Conservation (phyloP, 2,113 vertebrate species). For the Phalacrocorax pelagicus region DNA sequence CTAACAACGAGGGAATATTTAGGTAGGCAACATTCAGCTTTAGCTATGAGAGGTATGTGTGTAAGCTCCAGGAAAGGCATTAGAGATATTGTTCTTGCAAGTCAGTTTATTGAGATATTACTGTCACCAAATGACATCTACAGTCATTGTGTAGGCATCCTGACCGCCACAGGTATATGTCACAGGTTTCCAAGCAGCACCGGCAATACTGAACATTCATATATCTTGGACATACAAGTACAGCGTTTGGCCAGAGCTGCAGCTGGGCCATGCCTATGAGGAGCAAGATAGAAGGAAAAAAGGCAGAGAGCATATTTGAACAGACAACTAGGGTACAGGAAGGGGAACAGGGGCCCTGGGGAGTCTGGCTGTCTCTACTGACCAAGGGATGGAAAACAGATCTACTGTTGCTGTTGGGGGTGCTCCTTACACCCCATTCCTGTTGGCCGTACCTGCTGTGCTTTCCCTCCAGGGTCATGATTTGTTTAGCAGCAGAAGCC, state of each 20-base stretch:
- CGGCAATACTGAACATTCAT: neutral
- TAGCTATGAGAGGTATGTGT: neutral
- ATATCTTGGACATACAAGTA: neutral
- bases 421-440: neutral
- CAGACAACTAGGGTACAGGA: neutral
- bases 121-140: neutral
- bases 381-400: neutral
- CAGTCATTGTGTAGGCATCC: fast-evolving
- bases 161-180: neutral
- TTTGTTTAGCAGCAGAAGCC: neutral
- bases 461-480: neutral
- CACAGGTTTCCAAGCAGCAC: neutral
- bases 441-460: fast-evolving
- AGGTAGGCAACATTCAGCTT: neutral
- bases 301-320: neutral
- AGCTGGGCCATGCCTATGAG: neutral
- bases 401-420: neutral
- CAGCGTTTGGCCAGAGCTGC: neutral
- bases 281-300: neutral
- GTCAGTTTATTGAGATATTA: neutral
- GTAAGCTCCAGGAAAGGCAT: neutral
- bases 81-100: neutral
- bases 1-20: neutral
- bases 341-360: neutral
- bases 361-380: neutral